Percentiles rank a stretch among this genome's conserved stretches.
Conservation (phyloP, 2,113 vertebrate genomes). For the Nematolebias whitei region DNA sequence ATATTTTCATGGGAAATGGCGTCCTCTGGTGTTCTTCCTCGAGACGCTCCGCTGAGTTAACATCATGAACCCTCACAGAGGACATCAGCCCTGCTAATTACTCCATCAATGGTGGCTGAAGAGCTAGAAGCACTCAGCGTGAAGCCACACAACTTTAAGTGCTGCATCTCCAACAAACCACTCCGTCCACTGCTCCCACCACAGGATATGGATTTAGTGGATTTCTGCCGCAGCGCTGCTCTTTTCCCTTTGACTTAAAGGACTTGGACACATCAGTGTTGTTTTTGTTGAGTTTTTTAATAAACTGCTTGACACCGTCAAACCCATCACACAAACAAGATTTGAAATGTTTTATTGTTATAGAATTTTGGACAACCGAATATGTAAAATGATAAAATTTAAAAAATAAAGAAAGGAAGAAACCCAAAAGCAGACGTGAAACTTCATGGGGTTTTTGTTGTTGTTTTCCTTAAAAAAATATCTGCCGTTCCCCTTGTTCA, state of each 20-base stretch:
- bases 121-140: slow-evolving; percentile 8
- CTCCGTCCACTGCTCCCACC: slow-evolving; percentile 1
- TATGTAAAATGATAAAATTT: slow-evolving; percentile 65
- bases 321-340: slow-evolving; percentile 66
- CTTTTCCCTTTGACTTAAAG: slow-evolving; percentile 6
- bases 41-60: not conserved
- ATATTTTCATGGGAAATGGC: slow-evolving; percentile 21
- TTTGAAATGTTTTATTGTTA: slow-evolving; percentile 81
- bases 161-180: slow-evolving; percentile 13
- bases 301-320: slow-evolving; percentile 63
- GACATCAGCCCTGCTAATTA: slow-evolving; percentile 23
- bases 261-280: slow-evolving; percentile 30
- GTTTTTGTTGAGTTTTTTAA: slow-evolving; percentile 63
- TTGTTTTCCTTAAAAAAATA: slow-evolving; percentile 81
- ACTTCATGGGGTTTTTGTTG: slow-evolving; percentile 54
- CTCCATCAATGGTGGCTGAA: slow-evolving; percentile 10
- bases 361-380: slow-evolving; percentile 80
- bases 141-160: slow-evolving; percentile 24
- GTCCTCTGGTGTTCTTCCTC: slow-evolving; percentile 48
- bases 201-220: slow-evolving; percentile 20
- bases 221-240: slow-evolving; percentile 4
- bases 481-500: slow-evolving; percentile 76
- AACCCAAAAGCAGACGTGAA: slow-evolving; percentile 73
- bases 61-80: slow-evolving; percentile 5
- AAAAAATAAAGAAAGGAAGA: slow-evolving; percentile 61